Conservation (phyloP, 2,797 vertebrate species). For the Tadarida brasiliensis region DNA sequence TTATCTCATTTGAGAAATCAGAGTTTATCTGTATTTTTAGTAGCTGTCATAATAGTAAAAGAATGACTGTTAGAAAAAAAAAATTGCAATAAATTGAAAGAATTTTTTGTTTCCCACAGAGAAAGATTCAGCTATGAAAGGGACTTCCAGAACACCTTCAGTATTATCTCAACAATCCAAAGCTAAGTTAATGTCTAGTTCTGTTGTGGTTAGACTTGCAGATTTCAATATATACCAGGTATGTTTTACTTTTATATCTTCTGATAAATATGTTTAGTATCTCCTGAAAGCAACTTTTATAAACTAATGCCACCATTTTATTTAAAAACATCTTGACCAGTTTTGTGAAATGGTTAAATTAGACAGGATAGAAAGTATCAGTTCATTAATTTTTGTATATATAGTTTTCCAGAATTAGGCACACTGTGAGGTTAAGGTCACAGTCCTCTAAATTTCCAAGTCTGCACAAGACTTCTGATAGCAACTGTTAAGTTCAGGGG, state of each 20-base stretch:
- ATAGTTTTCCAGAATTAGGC: background rate
- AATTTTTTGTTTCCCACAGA: constrained; percentile 85
- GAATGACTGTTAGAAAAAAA: constrained; percentile 32
- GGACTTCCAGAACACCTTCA: constrained; percentile 89
- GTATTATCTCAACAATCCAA: constrained; percentile 89
- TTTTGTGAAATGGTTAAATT: constrained; percentile 56
- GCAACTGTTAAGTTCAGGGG: background rate
- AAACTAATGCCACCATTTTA: background rate
- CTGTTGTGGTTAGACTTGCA: constrained; percentile 96
- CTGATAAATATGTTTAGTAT: constrained; percentile 2
- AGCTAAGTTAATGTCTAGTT: constrained; percentile 97
- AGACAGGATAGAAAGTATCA: constrained; percentile 6
- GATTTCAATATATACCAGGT: constrained; percentile 99
- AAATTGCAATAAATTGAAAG: constrained; percentile 71
- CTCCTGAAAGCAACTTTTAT: background rate
- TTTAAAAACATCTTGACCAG: constrained; percentile 10
- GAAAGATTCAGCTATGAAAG: constrained; percentile 87
- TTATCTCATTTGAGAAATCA: constrained; percentile 64
- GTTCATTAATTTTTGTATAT: constrained; percentile 38
- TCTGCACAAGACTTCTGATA: background rate
- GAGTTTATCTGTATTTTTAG: constrained; percentile 17
- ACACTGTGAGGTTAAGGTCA: background rate
- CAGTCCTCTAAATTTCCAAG: background rate
- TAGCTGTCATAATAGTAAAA: constrained; percentile 48
- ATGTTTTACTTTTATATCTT: constrained; percentile 65